phyloP scores from a whole-genome alignment of 2,888 invertebrate species.

The Agonopterix arenella region DNA sequence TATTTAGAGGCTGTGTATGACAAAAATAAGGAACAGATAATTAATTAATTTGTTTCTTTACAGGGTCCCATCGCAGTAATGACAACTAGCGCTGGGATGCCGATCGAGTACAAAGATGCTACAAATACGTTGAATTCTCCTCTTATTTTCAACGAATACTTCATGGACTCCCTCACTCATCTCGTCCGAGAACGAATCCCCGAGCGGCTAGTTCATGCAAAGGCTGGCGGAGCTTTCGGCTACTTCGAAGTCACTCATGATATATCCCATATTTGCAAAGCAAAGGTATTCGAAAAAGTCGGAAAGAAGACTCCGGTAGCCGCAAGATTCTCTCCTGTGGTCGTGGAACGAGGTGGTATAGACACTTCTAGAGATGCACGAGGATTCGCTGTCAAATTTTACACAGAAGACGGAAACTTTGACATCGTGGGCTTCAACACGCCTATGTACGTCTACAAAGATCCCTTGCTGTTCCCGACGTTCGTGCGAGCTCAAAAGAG shows the following conservation, averaged over 20 bases:
- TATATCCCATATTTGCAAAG: conserved; percentile 84
- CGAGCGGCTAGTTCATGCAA: conserved; percentile 94
- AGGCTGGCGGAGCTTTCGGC: conserved; percentile 92
- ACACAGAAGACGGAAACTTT: conserved; percentile 92
- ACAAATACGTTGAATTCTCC: conserved; percentile 85
- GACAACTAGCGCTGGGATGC: conserved; percentile 87
- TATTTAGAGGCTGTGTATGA: too few species aligned
- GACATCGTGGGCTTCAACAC: conserved; percentile 93
- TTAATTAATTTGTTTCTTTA: neutral
- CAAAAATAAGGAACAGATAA: neutral
- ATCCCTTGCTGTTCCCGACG: conserved; percentile 90
- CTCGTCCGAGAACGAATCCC: conserved; percentile 93
- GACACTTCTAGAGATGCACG: conserved; percentile 91
- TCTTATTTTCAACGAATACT: conserved; percentile 87
- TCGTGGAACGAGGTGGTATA: conserved; percentile 89
- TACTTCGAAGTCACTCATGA: conserved; percentile 91
- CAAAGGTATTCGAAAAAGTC: conserved; percentile 82
- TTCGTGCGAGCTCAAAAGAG: conserved; percentile 95
- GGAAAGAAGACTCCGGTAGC: conserved; percentile 87
- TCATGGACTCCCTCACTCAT: conserved; percentile 84
- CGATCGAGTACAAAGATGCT: conserved; percentile 83
- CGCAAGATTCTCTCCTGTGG: conserved; percentile 86
- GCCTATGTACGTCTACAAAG: conserved; percentile 92
- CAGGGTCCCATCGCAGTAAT: conserved; percentile 74
- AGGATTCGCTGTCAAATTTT: conserved; percentile 94